Evolutionary conservation across 2,113 vertebrate genomes (phyloP).

Genomic region (human (Homo sapiens)): DNA sequence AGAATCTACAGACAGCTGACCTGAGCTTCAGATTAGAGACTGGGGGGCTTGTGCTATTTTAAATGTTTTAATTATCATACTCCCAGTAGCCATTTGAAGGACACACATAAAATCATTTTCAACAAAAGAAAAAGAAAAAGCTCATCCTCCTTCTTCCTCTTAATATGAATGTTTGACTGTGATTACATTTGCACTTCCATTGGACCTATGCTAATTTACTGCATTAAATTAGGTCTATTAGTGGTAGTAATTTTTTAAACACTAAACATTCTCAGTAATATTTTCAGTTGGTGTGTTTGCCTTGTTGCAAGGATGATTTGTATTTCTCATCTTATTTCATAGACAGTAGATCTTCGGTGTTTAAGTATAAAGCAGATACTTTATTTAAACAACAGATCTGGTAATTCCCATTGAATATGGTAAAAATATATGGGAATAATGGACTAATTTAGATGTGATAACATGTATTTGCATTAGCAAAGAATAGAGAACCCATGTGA

Average conservation of each 20-base stretch:
- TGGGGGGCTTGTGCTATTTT: conserved; percentile 90
- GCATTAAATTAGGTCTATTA: conserved; percentile 84
- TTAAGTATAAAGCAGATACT: neutral
- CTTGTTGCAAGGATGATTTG: neutral
- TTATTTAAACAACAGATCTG: conserved; percentile 46
- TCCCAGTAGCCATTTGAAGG: conserved; percentile 91
- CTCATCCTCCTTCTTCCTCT: conserved; percentile 60
- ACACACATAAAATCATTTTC: conserved; percentile 87
- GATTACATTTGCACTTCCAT: conserved; percentile 85
- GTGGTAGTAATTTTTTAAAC: conserved; percentile 61
- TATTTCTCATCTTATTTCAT: conserved; percentile 49
- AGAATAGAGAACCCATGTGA: neutral
- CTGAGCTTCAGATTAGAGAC: conserved; percentile 92
- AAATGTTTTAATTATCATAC: conserved; percentile 97
- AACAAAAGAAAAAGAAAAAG: conserved; percentile 79
- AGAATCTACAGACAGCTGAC: conserved; percentile 99
- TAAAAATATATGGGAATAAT: conserved; percentile 29
- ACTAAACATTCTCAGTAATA: conserved; percentile 1
- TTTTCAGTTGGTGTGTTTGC: conserved; percentile 41
- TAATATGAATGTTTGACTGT: conserved; percentile 81
- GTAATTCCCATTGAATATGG: neutral
- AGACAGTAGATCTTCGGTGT: conserved; percentile 38
- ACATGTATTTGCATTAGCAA: conserved; percentile 27
- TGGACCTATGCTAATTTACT: conserved; percentile 84
- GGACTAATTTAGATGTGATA: conserved; percentile 19